phyloP scores from a whole-genome alignment of 1,140 invertebrate genomes.

The Drosophila ambigua region DNA sequence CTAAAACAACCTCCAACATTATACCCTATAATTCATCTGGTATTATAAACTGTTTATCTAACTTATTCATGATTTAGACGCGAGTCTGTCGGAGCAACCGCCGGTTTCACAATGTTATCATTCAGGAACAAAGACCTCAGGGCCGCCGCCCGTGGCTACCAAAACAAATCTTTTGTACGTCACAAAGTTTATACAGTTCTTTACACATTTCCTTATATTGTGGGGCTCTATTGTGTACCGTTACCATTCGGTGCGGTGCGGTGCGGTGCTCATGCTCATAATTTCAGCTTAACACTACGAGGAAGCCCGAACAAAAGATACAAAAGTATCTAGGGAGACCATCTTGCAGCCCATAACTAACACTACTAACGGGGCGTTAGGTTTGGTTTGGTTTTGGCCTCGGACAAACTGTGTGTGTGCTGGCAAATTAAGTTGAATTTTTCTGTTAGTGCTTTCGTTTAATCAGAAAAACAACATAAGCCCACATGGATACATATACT shows the following conservation, averaged over 20 bases:
- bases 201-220: constrained; percentile 1
- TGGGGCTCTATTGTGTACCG: constrained; percentile 8
- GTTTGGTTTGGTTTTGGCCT: constrained; percentile 18
- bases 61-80: neutral
- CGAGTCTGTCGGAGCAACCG: neutral
- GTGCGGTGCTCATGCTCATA: constrained; percentile 43
- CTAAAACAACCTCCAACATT: too few species aligned
- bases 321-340: constrained; percentile 45
- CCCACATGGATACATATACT: constrained; percentile 2
- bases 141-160: neutral
- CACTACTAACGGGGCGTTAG: neutral
- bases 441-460: constrained; percentile 73
- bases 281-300: constrained; percentile 51
- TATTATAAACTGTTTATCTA: neutral
- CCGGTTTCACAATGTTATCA: constrained; percentile 10
- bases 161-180: constrained; percentile 24
- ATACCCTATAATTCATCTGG: too few species aligned
- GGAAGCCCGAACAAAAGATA: constrained; percentile 31
- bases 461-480: constrained; percentile 67
- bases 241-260: constrained; percentile 14
- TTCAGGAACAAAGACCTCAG: constrained; percentile 13
- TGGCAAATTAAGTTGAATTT: constrained; percentile 65
- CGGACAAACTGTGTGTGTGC: constrained; percentile 37
- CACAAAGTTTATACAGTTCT: too few species aligned
- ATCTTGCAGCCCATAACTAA: constrained; percentile 1